Percentiles rank a stretch among this genome's conserved stretches.
Conservation (phyloP, 2,888 invertebrate species). For the Caenorhabditis sp. region DNA sequence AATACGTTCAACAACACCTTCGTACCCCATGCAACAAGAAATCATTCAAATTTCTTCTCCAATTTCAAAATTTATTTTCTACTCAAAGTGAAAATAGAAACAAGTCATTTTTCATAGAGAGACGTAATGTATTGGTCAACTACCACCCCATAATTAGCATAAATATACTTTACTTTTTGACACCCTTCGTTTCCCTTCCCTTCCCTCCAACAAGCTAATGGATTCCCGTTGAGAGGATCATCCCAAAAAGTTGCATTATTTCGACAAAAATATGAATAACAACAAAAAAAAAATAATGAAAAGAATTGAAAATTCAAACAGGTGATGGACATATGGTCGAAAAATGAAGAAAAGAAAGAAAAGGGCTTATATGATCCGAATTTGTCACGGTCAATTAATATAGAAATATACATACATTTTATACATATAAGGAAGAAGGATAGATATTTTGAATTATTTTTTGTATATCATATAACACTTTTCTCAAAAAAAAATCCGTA, state of each 20-base stretch:
- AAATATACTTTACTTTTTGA: not conserved
- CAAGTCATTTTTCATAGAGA: not conserved
- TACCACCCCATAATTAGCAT: not conserved
- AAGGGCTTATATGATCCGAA: conserved; percentile 1
- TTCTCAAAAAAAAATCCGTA: not conserved
- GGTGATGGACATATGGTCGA: not conserved
- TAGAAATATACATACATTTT: conserved; percentile 5
- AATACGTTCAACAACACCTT: too few species aligned
- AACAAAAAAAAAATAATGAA: not conserved
- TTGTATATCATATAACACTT: not conserved
- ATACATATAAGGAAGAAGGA: not conserved
- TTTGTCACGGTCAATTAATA: conserved; percentile 41
- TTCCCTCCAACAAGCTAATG: not conserved
- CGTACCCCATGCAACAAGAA: too few species aligned
- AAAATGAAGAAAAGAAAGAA: not conserved
- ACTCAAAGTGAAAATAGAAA: not conserved
- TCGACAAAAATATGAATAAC: too few species aligned
- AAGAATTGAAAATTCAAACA: not conserved
- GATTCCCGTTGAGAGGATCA: not conserved
- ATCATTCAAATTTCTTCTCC: too few species aligned
- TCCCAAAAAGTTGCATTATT: conserved; percentile 2
- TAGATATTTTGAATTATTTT: not conserved
- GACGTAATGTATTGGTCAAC: not conserved
- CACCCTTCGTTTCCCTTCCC: too few species aligned
- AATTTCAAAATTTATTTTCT: not conserved